Conservation (phyloP, 2,113 vertebrate genomes). For the Fulmarus glacialis region DNA sequence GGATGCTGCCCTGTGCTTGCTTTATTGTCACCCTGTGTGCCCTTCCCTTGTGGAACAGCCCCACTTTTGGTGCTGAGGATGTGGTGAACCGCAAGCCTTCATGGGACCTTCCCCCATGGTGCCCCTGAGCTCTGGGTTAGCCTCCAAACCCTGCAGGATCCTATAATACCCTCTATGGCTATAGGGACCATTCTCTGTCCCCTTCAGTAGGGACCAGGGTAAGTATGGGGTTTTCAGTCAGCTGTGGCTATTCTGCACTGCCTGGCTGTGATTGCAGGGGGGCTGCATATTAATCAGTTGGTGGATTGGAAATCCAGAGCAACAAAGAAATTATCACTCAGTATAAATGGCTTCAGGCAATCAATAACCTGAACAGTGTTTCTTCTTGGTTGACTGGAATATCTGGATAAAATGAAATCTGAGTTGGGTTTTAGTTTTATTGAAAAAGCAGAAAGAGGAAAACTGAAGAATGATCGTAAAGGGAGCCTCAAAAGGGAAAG, state of each 20-base stretch:
- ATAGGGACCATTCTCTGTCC: accelerated
- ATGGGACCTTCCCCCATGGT: not conserved
- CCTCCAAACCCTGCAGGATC: not conserved
- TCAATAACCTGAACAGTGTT: not conserved
- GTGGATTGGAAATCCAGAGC: not conserved
- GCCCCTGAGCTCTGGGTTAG: not conserved
- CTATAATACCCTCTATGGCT: not conserved
- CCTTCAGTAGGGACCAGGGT: not conserved
- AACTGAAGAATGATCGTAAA: not conserved
- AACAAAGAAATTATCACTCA: not conserved
- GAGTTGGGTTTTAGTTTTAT: not conserved
- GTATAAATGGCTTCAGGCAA: not conserved
- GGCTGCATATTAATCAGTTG: not conserved
- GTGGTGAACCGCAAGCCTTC: not conserved
- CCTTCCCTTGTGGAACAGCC: not conserved
- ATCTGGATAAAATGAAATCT: not conserved
- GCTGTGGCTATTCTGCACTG: not conserved
- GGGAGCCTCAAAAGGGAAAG: not conserved
- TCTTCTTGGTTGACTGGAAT: not conserved
- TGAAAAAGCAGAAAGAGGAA: not conserved
- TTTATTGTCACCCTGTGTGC: not conserved
- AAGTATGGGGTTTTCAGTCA: not conserved
- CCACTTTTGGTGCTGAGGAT: not conserved
- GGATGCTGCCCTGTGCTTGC: not conserved
- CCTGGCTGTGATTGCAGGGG: not conserved